A percentile compares a stretch with the other conserved stretches of the same genome.
Evolutionary conservation across 2,113 vertebrate genomes (phyloP).

Genomic region (Sinosuthora webbiana): DNA sequence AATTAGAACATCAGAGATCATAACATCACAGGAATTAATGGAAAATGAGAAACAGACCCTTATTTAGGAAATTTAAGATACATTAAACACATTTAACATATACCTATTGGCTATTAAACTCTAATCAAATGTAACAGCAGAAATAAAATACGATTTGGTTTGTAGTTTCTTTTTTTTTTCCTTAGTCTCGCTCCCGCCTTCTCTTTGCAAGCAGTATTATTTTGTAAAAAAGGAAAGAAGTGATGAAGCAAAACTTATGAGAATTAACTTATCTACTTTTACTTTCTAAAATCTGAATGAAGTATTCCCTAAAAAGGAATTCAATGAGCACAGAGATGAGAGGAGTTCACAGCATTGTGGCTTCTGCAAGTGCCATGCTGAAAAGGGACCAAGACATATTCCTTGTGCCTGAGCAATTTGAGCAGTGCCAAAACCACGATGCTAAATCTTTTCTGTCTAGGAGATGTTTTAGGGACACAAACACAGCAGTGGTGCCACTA

Average conservation of each 20-base stretch:
- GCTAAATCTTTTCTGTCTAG: background rate
- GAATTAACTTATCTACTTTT: background rate
- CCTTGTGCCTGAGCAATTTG: background rate
- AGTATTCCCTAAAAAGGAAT: background rate
- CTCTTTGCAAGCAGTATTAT: background rate
- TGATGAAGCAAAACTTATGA: background rate
- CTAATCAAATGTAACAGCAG: background rate
- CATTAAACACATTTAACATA: background rate
- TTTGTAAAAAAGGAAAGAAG: background rate
- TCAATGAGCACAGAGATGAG: background rate
- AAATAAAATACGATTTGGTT: background rate
- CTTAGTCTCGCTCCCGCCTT: background rate
- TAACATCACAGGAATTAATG: background rate
- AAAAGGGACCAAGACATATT: background rate
- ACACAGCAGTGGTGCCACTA: background rate
- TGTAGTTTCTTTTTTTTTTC: background rate
- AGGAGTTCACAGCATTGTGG: background rate
- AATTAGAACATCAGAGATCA: background rate
- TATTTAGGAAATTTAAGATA: background rate
- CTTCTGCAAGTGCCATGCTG: background rate
- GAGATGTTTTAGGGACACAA: background rate
- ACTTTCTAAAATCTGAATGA: background rate
- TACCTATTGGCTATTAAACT: background rate
- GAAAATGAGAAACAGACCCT: background rate
- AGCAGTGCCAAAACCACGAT: background rate